Evolutionary conservation across 2,888 invertebrate genomes (phyloP).

Genomic region (Blastobasis adustella): DNA sequence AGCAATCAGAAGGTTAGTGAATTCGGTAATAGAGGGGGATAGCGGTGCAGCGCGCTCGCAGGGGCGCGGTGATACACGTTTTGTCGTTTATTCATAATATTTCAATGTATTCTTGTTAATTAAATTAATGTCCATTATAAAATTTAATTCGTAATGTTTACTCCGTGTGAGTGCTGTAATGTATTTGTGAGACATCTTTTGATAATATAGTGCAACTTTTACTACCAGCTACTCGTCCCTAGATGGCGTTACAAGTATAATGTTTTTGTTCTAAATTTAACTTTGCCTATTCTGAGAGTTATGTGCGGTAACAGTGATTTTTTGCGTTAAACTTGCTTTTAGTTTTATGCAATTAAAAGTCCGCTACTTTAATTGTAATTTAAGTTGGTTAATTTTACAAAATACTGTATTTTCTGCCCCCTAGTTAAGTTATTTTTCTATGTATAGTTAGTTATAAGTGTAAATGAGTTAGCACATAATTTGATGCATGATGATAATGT

Average conservation of each 20-base stretch:
- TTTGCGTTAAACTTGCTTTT: constrained; percentile 60
- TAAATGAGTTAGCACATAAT: constrained; percentile 73
- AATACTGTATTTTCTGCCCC: constrained; percentile 72
- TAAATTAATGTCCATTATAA: constrained; percentile 35
- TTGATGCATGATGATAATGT: constrained; percentile 75
- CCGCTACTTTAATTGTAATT: constrained; percentile 63
- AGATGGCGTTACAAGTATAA: constrained; percentile 30
- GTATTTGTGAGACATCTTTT: constrained; percentile 20
- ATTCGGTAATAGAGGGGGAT: constrained; percentile 47
- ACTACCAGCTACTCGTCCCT: constrained; percentile 28
- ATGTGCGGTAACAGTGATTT: constrained; percentile 51
- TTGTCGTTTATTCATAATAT: constrained; percentile 38
- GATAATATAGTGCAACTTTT: constrained; percentile 13
- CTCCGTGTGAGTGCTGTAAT: constrained; percentile 33
- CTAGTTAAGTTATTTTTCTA: constrained; percentile 74
- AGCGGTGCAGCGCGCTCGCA: constrained; percentile 24
- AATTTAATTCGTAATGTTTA: constrained; percentile 45
- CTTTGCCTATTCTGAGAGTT: constrained; percentile 56
- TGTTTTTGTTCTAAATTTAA: too few species aligned
- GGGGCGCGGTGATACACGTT: constrained; percentile 25
- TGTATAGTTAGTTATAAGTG: constrained; percentile 75
- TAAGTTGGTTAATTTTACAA: constrained; percentile 68
- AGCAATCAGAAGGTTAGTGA: constrained; percentile 72
- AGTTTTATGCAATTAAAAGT: constrained; percentile 59
- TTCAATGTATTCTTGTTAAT: constrained; percentile 55